These are phyloP conservation scores for Rhinatrema bivittatum DNA, from an alignment of 2,797 vertebrate genomes.

Conservation along the genomic window DNA sequence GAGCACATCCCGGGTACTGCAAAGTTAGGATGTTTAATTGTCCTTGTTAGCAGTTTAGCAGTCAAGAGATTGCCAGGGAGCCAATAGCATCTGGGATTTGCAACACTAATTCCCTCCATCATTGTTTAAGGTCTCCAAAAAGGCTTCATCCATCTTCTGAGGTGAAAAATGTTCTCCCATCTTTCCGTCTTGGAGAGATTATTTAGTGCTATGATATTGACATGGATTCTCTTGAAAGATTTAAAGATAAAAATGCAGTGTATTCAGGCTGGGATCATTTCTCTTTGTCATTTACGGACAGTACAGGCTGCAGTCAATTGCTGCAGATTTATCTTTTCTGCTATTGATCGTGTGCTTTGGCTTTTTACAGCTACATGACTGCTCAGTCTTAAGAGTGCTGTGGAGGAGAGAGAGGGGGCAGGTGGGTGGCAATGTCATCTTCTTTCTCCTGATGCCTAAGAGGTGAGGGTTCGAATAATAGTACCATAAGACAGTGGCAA, in stretches of 20 bases:
- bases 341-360: constrained; percentile 43
- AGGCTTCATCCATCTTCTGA: constrained; percentile 40
- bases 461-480: not conserved
- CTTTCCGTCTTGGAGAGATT: constrained; percentile 49
- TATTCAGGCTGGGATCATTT: constrained; percentile 52
- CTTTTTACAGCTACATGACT: constrained; percentile 25
- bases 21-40: too few species aligned
- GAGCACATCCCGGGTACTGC: too few species aligned
- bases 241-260: constrained; percentile 54
- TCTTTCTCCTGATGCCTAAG: not conserved
- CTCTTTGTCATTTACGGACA: constrained; percentile 59
- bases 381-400: not conserved
- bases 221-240: constrained; percentile 55
- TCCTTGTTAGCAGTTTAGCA: too few species aligned
- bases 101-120: constrained; percentile 36
- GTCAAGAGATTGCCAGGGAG: too few species aligned
- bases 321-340: constrained; percentile 56
- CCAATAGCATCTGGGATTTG: constrained; percentile 34
- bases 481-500: too few species aligned
- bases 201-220: constrained; percentile 60
- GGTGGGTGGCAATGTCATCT: not conserved
- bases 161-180: constrained; percentile 20
- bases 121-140: constrained; percentile 41
- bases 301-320: constrained; percentile 45
- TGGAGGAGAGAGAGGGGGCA: not conserved